Evolutionary conservation across 1,140 invertebrate species (phyloP), one percentile per base, ranked within the genome.

Genomic region (Colletes gigas): DNA sequence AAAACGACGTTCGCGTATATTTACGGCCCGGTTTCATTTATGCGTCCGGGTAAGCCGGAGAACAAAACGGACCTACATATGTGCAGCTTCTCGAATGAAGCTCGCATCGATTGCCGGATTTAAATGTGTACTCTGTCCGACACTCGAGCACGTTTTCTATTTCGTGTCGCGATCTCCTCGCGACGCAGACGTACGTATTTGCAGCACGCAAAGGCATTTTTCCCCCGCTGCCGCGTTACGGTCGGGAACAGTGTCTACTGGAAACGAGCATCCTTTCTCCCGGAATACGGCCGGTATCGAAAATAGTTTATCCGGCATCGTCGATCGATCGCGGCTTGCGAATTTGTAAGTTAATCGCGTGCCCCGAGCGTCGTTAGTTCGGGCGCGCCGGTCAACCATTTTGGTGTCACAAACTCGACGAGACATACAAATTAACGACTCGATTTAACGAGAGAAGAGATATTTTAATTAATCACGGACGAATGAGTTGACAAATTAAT

Each of bases 51-150:
- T 39, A 77, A 76, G 60, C 47, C 39, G 30, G 39, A 41, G 83
- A 71, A 52, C 68, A 68, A 73, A 85, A 81, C 59, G 30, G 19
- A 55, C 59, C 54, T 66, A n/a, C n/a, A n/a, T n/a, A 76, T 63
- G 73, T 70, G 71, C 59, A 72, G 50, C 79, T 77, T 47, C 30
- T 62, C 78, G 68, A 77, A 84, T 63, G 52, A 83, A 59, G 47
- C n/a, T 67, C 69, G 63, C 63, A 85, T 75, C 78, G 78, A 85
- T 85, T 83, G 83, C 55, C 66, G 71, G 77, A 76, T 84, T 85
- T 85, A 84, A 85, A 67, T 57, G 69, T 59, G 54, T 72, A 77
- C 50, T 69, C 69, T 30, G 47, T n/a, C 69, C 62, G 62, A 65
- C 19, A 7, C 39, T 41, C n/a, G 77, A 54, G 62, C 44, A 44